Evolutionary conservation across 2,888 invertebrate species (phyloP).

Genomic region (Lysandra coridon): DNA sequence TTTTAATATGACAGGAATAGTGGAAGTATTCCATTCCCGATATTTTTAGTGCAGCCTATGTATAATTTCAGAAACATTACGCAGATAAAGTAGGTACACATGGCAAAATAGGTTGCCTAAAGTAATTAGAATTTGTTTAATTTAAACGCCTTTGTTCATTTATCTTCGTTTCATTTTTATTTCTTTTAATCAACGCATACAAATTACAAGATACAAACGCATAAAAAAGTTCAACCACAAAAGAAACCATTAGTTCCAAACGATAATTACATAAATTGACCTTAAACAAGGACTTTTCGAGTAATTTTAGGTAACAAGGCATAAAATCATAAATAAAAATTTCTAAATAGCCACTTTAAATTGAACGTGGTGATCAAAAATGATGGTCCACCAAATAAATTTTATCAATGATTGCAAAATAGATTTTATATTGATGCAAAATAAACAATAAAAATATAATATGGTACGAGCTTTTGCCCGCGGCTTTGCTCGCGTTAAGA

Average conservation of each 20-base stretch:
- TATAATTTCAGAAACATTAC: background rate
- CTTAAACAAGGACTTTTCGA: background rate
- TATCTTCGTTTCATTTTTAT: conserved; percentile 1
- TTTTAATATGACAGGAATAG: too few relatives aligned
- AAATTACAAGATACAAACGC: background rate
- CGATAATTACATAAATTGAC: conserved; percentile 23
- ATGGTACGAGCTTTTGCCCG: too few relatives aligned
- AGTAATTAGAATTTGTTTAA: background rate
- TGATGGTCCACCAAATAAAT: background rate
- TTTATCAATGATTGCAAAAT: background rate
- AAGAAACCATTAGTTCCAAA: conserved; percentile 27
- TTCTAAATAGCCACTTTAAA: background rate
- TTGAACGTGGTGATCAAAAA: background rate
- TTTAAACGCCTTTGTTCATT: background rate
- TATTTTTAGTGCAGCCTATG: too few relatives aligned
- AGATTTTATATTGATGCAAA: background rate
- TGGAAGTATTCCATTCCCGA: too few relatives aligned
- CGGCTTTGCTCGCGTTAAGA: too few relatives aligned
- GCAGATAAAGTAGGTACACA: background rate
- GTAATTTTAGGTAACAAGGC: conserved; percentile 18
- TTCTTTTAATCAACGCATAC: conserved; percentile 1
- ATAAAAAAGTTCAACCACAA: conserved; percentile 27
- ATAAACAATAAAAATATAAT: too few relatives aligned
- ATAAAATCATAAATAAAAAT: background rate
- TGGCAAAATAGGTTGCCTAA: conserved; percentile 5